Percentiles rank a stretch among this genome's conserved stretches.
phyloP scores from a whole-genome alignment of 2,888 invertebrate species.

The Ptilodon capucinus region DNA sequence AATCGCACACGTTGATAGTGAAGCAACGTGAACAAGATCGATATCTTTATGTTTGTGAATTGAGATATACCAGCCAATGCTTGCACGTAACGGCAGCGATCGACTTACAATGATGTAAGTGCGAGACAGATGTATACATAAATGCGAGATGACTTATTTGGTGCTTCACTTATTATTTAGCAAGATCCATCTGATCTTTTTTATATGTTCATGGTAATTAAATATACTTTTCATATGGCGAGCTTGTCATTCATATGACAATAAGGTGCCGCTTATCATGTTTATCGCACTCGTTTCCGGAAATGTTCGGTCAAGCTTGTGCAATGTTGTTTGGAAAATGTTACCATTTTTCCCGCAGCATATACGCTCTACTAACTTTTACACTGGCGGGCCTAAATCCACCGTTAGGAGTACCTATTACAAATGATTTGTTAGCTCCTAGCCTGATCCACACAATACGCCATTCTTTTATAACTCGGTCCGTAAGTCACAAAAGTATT shows the following conservation, averaged over 20 bases:
- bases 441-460: slow-evolving; percentile 54
- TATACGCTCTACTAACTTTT: slow-evolving; percentile 32
- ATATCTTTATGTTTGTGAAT: no score
- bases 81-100: no score
- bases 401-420: slow-evolving; percentile 39
- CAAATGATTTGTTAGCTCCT: slow-evolving; percentile 62
- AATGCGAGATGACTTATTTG: no score
- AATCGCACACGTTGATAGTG: no score
- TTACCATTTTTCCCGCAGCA: slow-evolving; percentile 33
- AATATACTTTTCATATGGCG: neutral
- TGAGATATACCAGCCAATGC: no score
- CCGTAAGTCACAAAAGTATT: slow-evolving; percentile 75
- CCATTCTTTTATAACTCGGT: slow-evolving; percentile 67
- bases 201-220: no score
- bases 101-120: no score
- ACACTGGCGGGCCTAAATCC: slow-evolving; percentile 48
- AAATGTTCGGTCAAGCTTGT: slow-evolving; percentile 11
- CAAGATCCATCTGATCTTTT: no score
- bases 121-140: no score
- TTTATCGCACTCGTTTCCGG: neutral
- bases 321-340: slow-evolving; percentile 27
- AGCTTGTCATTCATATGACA: neutral
- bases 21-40: no score
- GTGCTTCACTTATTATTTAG: no score
- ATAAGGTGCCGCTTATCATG: neutral